Evolutionary conservation across 1,140 invertebrate genomes (phyloP).

Genomic region (Drosophila parabipectinata): DNA sequence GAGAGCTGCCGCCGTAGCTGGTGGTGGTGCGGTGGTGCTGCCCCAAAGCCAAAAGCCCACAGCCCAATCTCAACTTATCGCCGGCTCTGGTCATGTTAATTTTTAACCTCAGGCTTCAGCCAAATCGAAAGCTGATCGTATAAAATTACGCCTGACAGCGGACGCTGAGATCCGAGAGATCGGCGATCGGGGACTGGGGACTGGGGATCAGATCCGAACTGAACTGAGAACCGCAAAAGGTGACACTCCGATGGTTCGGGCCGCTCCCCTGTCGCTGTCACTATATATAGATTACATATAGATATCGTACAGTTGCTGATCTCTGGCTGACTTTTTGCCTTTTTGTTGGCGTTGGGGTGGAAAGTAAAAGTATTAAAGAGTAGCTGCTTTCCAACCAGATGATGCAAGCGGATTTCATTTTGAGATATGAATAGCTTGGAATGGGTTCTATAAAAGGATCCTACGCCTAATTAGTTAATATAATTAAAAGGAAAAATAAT

Average conservation of each 20-base stretch:
- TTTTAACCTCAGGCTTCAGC: conserved; percentile 78
- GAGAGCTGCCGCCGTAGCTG: conserved; percentile 1
- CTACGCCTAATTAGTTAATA: conserved; percentile 1
- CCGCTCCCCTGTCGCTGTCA: conserved; percentile 54
- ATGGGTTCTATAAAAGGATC: too few relatives aligned
- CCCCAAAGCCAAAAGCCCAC: conserved; percentile 37
- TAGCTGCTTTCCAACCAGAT: not conserved
- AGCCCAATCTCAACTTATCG: conserved; percentile 76
- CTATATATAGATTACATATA: conserved; percentile 70
- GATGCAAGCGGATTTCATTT: too few relatives aligned
- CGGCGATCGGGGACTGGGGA: conserved; percentile 8
- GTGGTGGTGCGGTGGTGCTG: too few relatives aligned
- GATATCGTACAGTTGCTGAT: conserved; percentile 54
- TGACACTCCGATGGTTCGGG: conserved; percentile 66
- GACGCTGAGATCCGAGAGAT: conserved; percentile 45
- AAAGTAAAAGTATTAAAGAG: conserved; percentile 42
- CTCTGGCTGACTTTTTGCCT: conserved; percentile 38
- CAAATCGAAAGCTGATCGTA: conserved; percentile 81
- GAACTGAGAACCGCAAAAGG: conserved; percentile 71
- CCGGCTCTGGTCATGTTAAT: conserved; percentile 74
- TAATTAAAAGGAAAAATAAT: conserved; percentile 10
- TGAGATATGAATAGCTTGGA: too few relatives aligned
- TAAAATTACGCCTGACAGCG: conserved; percentile 79
- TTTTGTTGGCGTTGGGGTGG: conserved; percentile 7
- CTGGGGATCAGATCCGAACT: conserved; percentile 2